Base-by-base conservation (phyloP, 35 echinoderm and acorn worm species). In the Holothuria glaberrima region DNA sequence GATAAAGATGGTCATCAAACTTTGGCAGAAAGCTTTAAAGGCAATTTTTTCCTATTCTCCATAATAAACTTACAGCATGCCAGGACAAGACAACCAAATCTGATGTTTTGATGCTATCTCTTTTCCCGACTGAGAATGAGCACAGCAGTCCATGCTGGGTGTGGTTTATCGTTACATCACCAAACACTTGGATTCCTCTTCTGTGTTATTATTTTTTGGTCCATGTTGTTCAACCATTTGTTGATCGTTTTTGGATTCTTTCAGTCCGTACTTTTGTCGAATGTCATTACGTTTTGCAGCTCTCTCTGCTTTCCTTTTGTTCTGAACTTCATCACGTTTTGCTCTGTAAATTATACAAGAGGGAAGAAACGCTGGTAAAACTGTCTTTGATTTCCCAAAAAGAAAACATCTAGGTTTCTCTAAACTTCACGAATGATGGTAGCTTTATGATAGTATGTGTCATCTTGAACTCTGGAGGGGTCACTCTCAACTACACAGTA, bases 251-350 rank as follows among this genome's bases (percentile, higher is more conserved):
- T 89, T 95, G 32, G 88, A 90, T 67, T 95, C 83, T 71, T 95
- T 92, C 45, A 95, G 93, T 64, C 93, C 93, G 52, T 94, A 94
- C 32, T 94, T 94, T 66, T 91, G 82, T 30, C 93, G 82, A 57
- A 94, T 88, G 35, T 94, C 86, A 59, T 95, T 95, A 29, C 93
- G 93, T n/a, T 95, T 91, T 29, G 52, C 86, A 13, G 93, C 93
- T 73, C 93, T 48, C 26, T 95, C 93, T n/a, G 93, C 93, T 84
- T 95, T 91, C 86, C 59, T 95, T 71, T 92, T 91, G 33, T 56
- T 59, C 48, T 88, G 83, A 25, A 65, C 63, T 84, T 89, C 93
- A 38, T 95, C 74, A 22, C 93, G 74, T 80, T 90, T 89, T n/a
- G 92, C 92, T 66, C 92, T 94, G 38, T 13, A 73, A 33, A 63